Evolutionary conservation across 2,888 invertebrate genomes (phyloP), one percentile per base, ranked within the genome.

Genomic region (Coecobrya sp.): DNA sequence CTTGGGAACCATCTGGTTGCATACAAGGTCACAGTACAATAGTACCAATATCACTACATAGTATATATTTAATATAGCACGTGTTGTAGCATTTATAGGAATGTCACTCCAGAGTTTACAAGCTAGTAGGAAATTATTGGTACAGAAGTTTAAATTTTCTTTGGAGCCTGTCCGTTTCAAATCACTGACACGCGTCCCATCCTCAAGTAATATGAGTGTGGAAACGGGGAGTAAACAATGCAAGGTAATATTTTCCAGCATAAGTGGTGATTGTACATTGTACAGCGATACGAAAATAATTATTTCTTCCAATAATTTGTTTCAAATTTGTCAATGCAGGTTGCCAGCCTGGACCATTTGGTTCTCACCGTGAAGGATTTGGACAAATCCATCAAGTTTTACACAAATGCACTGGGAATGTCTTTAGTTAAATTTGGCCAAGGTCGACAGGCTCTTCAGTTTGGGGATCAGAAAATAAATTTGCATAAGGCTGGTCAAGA

Each of bases 391-490:
- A 88, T 93, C 4, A 22, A 30, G 0, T 93, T 93, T 65, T 93
- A 93, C 49, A 87, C 91, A 1, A 79, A 86, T 1, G 82, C 49
- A 36, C 45, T 93, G 16, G 93, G 93, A 30, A 93, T 93, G 93
- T 70, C 73, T 0, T 11, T 49, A 19, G 19, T 93, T 22, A 52
- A 76, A 45, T 93, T 93, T 76, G 92, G 92, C 0, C 82, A 87
- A 27, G 89, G 89, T 8, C 36, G 93, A 84, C 86, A 85, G 8
- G 93, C 93, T n/a, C 55, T 93, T 16, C 70, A 88, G 27, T 93
- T 93, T 68, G 93, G 93, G 8, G 65, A 62, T 19, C 92, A 93
- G 22, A 93, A 93, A 70, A 93, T 93, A 19, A 93, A 93, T 30
- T 68, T 93, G 30, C 93, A 93, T 49, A 36, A 92, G 76, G 89